Evolutionary conservation across 2,113 vertebrate genomes (phyloP).

Genomic region (Notarius quadriscutis): DNA sequence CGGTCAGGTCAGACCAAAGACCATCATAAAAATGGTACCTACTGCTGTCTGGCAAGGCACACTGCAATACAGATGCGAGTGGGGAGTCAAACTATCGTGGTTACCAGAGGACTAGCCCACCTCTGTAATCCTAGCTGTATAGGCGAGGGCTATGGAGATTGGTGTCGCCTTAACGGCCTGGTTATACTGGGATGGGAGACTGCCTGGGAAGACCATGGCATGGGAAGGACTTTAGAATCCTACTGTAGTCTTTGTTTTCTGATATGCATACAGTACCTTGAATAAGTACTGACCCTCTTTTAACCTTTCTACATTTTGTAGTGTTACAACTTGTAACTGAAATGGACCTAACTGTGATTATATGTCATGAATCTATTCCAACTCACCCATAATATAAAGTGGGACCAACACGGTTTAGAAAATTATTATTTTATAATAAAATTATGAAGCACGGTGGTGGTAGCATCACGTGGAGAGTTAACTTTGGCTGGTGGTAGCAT

Average conservation of each 20-base stretch:
- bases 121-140: no score
- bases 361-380: neutral
- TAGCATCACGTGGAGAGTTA: neutral
- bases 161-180: no score
- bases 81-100: no score
- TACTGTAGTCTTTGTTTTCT: neutral
- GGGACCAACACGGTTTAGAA: neutral
- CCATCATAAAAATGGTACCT: no score
- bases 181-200: no score
- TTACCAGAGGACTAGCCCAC: no score
- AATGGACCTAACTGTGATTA: neutral
- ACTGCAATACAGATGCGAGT: no score
- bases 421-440: neutral
- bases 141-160: no score
- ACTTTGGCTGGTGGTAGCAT: neutral
- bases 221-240: no score
- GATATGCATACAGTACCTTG: neutral
- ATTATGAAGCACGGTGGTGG: neutral
- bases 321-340: neutral
- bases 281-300: neutral
- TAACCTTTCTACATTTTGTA: neutral
- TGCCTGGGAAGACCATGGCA: no score
- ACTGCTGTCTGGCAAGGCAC: no score
- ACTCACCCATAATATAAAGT: neutral
- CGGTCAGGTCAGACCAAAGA: no score